Evolutionary conservation across 2,797 vertebrate genomes (phyloP).

Genomic region (Fundulus diaphanus): DNA sequence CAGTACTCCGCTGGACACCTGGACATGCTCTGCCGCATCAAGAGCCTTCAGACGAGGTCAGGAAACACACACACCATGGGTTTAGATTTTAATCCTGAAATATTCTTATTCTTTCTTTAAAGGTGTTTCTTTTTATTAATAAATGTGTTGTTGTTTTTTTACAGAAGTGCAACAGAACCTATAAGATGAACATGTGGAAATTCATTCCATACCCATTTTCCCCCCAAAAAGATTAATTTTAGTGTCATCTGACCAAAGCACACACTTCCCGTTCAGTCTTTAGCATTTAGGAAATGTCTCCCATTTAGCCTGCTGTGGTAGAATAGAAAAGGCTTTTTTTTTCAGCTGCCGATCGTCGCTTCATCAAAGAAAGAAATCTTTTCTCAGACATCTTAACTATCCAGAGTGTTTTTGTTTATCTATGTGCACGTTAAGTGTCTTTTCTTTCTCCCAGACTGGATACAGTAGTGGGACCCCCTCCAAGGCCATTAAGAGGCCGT

Average conservation of each 20-base stretch:
- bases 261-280: no score
- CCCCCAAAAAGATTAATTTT: not conserved
- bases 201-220: not conserved
- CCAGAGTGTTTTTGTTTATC: slow-evolving; percentile 8
- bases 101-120: not conserved
- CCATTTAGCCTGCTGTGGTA: not conserved
- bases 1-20: slow-evolving; percentile 98
- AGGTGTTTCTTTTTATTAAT: not conserved
- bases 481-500: slow-evolving; percentile 66
- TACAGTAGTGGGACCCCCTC: slow-evolving; percentile 75
- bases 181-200: not conserved
- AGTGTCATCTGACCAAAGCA: no score
- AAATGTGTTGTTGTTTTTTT: not conserved
- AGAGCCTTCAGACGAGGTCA: slow-evolving; percentile 97
- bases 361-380: not conserved
- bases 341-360: not conserved
- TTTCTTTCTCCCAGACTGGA: slow-evolving; percentile 75
- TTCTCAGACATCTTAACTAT: not conserved
- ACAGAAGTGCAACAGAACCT: not conserved
- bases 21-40: slow-evolving; percentile 98
- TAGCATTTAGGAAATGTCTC: no score
- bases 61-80: slow-evolving; percentile 22
- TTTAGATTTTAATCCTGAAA: not conserved
- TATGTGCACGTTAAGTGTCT: slow-evolving; percentile 44
- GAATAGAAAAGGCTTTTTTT: not conserved